A percentile compares a stretch with the other conserved stretches of the same genome.
Conservation (phyloP, 1,140 invertebrate genomes). For the Asobara japonica region DNA sequence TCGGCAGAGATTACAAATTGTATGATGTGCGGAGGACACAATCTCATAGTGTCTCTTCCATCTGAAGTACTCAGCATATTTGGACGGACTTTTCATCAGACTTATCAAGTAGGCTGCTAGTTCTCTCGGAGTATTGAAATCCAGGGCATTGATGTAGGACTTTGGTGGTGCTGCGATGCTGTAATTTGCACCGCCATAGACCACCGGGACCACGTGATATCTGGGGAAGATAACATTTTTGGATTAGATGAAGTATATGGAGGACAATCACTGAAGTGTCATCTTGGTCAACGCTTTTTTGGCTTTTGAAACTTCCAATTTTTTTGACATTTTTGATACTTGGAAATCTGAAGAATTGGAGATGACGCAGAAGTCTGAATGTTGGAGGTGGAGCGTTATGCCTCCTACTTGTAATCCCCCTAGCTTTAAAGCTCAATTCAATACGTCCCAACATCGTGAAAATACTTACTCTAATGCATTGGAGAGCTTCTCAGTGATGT, state of each 20-base stretch:
- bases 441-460: neutral
- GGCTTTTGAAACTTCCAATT: too few relatives aligned
- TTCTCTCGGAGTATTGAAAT: conserved; percentile 64
- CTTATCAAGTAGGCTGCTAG: conserved; percentile 67
- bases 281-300: too few relatives aligned
- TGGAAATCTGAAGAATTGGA: too few relatives aligned
- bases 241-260: too few relatives aligned
- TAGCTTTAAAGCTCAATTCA: neutral
- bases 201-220: conserved; percentile 66
- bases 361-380: too few relatives aligned
- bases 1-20: conserved; percentile 49
- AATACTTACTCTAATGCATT: conserved; percentile 55
- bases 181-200: conserved; percentile 70
- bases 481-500: conserved; percentile 74
- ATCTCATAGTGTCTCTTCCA: conserved; percentile 64
- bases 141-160: conserved; percentile 72
- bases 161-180: conserved; percentile 65
- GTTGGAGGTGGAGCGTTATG: too few relatives aligned
- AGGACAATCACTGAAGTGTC: too few relatives aligned
- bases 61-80: conserved; percentile 67
- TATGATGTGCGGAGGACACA: neutral
- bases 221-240: conserved; percentile 41
- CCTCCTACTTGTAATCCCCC: too few relatives aligned
- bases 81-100: conserved; percentile 59
- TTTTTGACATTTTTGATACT: too few relatives aligned